Percentiles rank a stretch among this genome's conserved stretches.
Conservation (phyloP, 1,140 invertebrate genomes). For the Halictus rubicundus region DNA sequence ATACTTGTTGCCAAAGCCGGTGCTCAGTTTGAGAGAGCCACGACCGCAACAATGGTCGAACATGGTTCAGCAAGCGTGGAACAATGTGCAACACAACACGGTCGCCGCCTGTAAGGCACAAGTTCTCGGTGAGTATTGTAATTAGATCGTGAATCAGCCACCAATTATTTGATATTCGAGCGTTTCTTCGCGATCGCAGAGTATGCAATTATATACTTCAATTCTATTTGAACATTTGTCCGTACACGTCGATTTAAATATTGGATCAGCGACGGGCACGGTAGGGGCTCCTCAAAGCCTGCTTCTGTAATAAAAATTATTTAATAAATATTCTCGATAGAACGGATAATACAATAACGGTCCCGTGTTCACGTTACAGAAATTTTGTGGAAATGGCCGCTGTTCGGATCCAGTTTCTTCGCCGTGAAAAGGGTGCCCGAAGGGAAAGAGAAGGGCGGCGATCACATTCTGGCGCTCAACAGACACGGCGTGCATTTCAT, state of each 20-base stretch:
- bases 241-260: too few relatives aligned
- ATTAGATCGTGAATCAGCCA: not conserved
- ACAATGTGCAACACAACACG: conserved; percentile 81
- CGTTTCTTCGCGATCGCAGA: too few relatives aligned
- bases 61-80: conserved; percentile 93
- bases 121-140: conserved; percentile 83
- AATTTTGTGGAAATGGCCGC: conserved; percentile 95
- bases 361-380: conserved; percentile 78
- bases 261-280: too few relatives aligned
- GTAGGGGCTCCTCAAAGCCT: too few relatives aligned
- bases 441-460: conserved; percentile 85
- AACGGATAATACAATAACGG: not conserved
- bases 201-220: too few relatives aligned
- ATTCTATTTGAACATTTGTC: too few relatives aligned
- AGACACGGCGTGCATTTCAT: conserved; percentile 96
- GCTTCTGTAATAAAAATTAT: too few relatives aligned
- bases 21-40: conserved; percentile 90
- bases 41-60: conserved; percentile 94
- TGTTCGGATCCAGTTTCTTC: conserved; percentile 99
- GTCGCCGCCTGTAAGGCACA: conserved; percentile 83
- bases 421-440: conserved; percentile 94
- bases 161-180: too few relatives aligned
- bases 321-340: not conserved
- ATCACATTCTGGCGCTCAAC: conserved; percentile 96
- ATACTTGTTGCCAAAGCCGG: conserved; percentile 94